phyloP scores from a whole-genome alignment of 2,888 invertebrate species.

The Andrena marginata region DNA sequence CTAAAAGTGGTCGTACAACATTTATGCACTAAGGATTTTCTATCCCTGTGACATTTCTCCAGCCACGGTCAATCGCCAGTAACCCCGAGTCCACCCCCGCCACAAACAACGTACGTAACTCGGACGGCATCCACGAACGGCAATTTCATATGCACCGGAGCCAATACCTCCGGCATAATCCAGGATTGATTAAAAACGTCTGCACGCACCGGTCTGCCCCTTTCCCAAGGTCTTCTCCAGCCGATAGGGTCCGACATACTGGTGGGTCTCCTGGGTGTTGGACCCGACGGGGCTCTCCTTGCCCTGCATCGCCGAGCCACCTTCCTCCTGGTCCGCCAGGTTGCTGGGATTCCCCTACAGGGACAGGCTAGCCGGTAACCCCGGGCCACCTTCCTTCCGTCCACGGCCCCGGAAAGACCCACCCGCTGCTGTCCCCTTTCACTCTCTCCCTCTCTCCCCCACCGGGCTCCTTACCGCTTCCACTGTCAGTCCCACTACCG shows the following conservation, averaged over 20 bases:
- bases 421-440: not conserved
- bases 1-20: too few species aligned
- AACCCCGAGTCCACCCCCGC: too few species aligned
- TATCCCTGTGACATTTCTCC: too few species aligned
- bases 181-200: not conserved
- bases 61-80: too few species aligned
- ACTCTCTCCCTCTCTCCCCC: not conserved
- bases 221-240: slow-evolving; percentile 99
- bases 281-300: slow-evolving; percentile 82
- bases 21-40: too few species aligned
- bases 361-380: slow-evolving; percentile 29
- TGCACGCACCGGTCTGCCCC: slow-evolving; percentile 97
- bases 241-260: slow-evolving; percentile 99
- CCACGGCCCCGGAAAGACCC: slow-evolving; percentile 11
- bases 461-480: not conserved
- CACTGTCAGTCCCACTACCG: not conserved
- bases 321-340: slow-evolving; percentile 80
- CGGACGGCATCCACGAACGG: too few species aligned
- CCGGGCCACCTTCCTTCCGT: slow-evolving; percentile 13
- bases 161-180: not conserved
- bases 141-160: too few species aligned
- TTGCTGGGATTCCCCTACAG: slow-evolving; percentile 63
- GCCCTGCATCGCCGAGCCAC: slow-evolving; percentile 80
- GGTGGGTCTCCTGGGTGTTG: slow-evolving; percentile 89
- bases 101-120: too few species aligned